Base-by-base conservation (phyloP, 37 sponge, comb jelly and placozoan genomes). In the Axinella damicornis region DNA sequence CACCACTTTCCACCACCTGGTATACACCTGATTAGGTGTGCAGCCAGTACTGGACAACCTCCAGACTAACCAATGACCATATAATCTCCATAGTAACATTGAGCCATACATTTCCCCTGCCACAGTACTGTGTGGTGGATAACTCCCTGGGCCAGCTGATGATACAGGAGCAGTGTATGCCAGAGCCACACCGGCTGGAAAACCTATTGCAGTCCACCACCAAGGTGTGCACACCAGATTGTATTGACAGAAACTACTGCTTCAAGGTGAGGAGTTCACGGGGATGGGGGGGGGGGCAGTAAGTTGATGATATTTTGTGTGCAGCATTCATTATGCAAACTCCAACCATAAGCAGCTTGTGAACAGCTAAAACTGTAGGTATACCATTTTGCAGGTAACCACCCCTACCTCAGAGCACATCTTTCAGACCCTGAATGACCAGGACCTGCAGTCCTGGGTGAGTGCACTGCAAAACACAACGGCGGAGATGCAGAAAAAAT, bases 171-270 rank as follows among this genome's bases (percentile, higher is more conserved):
- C 81, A 92, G 41, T 60, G 78, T 35, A 56, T 87, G 16, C 92
- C 82, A 22, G 59, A 92, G 39, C 88, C 92, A 19, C 41, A 70
- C 21, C 70, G 36, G 37, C 77, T 94, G 61, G 91, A 86, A 70
- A 86, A 91, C 59, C 91, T 96, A 36, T 71, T 87, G 76, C 79
- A 93, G 18, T 93, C 91, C 56, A 59, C 84, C 53, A 88, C 85
- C 53, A 88, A 85, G 56, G 27, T 78, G 19, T 90, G 89, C 55
- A 69, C 71, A 16, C 89, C 88, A 2, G 81, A 83, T 21, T 87
- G 69, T 62, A 82, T 85, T 31, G 96, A 96, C 64, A 76, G 94
- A 37, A 94, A 96, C 92, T 82, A 40, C 73, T 96, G 96, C 65
- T 89, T 96, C 74, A 78, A 88, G 59, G 96, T 91, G 41, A 82